phyloP scores from a whole-genome alignment of 2,797 vertebrate genomes.

The Dermochelys coriacea region DNA sequence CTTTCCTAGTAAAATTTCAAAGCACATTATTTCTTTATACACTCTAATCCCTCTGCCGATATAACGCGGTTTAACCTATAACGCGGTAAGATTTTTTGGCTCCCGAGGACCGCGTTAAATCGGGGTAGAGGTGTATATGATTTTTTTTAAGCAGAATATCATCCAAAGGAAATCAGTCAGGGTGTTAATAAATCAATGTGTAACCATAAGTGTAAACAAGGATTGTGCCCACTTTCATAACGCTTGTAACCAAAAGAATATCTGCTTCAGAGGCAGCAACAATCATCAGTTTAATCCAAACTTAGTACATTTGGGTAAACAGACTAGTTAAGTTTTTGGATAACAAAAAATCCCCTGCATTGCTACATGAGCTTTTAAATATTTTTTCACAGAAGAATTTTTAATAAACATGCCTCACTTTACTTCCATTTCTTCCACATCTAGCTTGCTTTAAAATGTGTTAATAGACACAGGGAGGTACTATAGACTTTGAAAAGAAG shows the following conservation, averaged over 20 bases:
- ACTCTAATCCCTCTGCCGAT: no score
- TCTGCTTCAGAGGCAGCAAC: neutral
- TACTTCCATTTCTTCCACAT: neutral
- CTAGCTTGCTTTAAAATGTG: neutral
- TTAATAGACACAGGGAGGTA: conserved; percentile 63
- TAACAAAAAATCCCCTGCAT: neutral
- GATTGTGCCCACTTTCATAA: neutral
- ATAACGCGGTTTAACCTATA: no score
- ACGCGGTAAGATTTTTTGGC: no score
- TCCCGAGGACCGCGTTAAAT: no score
- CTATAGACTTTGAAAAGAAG: conserved; percentile 55
- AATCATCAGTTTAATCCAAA: neutral
- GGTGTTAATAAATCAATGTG: neutral
- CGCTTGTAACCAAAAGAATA: neutral
- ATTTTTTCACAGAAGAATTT: neutral
- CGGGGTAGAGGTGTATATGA: neutral
- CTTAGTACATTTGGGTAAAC: neutral
- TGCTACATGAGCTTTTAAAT: neutral
- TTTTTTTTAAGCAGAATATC: neutral
- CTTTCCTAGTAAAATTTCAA: no score
- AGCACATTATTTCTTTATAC: no score
- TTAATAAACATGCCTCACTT: neutral
- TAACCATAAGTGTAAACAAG: neutral
- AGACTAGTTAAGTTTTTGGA: neutral
- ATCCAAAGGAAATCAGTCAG: conserved; percentile 5